phyloP scores from a whole-genome alignment of 2,797 vertebrate genomes.

The Molossus molossus region DNA sequence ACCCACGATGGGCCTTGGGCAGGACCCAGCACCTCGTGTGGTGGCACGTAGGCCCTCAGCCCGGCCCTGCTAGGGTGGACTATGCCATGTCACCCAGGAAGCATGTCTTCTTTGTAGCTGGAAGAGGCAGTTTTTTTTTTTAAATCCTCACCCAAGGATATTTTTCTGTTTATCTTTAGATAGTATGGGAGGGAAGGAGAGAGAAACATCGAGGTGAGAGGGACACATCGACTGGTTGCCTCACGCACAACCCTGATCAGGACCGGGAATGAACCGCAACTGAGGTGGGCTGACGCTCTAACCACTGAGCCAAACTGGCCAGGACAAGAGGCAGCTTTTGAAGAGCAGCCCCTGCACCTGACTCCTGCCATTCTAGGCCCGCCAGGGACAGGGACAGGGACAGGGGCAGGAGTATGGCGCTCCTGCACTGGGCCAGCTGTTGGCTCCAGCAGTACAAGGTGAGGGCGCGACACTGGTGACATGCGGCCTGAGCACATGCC shows the following conservation, averaged over 20 bases:
- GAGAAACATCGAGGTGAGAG: no score
- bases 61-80: neutral
- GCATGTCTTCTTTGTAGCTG: neutral
- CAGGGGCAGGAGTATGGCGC: no score
- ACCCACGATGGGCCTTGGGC: neutral
- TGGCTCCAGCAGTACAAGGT: neutral
- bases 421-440: neutral
- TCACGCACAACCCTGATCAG: no score
- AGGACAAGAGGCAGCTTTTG: neutral
- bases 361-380: neutral
- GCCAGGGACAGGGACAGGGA: neutral
- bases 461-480: neutral
- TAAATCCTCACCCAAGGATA: no score
- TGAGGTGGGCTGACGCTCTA: no score
- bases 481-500: accelerated
- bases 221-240: no score
- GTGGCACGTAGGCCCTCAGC: accelerated
- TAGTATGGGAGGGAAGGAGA: no score
- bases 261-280: no score
- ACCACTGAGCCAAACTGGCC: no score
- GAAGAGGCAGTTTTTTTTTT: neutral
- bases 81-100: neutral
- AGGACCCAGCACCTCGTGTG: neutral
- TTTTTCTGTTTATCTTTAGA: no score
- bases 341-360: neutral